Conservation (phyloP, 2,113 vertebrate species). For the Nannospalax galili region DNA sequence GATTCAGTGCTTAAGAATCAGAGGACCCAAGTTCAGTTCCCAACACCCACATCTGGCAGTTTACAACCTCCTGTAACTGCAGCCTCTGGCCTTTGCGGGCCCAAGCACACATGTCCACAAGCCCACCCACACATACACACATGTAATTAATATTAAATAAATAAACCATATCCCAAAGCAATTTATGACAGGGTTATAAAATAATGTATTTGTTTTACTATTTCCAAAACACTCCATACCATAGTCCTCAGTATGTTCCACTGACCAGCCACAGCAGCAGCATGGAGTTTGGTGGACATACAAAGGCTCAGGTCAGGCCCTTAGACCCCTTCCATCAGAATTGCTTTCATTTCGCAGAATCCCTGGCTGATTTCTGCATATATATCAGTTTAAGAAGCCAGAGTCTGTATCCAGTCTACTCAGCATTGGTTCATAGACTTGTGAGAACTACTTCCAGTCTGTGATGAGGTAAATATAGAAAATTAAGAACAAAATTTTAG, state of each 20-base stretch:
- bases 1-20: neutral
- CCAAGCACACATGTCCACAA: neutral
- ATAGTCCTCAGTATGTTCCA: neutral
- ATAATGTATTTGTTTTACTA: neutral
- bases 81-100: neutral
- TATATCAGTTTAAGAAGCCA: neutral
- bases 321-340: neutral
- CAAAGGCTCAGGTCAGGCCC: neutral
- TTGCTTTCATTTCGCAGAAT: neutral
- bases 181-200: constrained; percentile 12
- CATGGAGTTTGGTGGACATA: neutral
- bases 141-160: neutral
- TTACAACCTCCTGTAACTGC: neutral
- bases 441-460: neutral
- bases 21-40: neutral
- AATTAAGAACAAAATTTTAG: neutral
- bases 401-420: neutral
- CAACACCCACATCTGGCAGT: neutral
- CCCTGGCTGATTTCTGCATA: neutral
- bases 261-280: neutral
- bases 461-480: constrained; percentile 16
- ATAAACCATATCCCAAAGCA: constrained; percentile 30
- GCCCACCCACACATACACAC: neutral
- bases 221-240: neutral
- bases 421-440: neutral